Conservation (phyloP, 2,888 invertebrate genomes). For the Cataglyphis altisquamis region DNA sequence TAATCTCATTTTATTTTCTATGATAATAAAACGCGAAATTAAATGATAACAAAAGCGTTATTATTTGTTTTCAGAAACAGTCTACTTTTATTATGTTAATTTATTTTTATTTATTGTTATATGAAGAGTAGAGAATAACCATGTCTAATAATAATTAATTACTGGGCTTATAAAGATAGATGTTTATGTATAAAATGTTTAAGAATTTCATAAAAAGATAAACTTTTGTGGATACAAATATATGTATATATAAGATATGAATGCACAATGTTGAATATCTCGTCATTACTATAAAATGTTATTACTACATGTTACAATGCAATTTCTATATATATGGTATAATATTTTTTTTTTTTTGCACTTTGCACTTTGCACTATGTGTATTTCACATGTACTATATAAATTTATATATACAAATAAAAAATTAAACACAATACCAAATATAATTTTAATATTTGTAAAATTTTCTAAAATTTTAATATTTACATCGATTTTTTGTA, state of each 20-base stretch:
- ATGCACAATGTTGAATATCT: not conserved
- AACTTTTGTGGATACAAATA: not conserved
- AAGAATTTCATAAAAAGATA: not conserved
- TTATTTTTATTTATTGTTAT: not conserved
- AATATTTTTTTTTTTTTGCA: not conserved
- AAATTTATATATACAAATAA: not conserved
- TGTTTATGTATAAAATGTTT: not conserved
- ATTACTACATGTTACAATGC: not conserved
- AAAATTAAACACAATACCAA: not conserved
- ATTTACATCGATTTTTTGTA: no score
- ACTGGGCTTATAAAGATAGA: not conserved
- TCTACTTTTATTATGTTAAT: not conserved
- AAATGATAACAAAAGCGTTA: not conserved
- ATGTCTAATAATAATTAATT: not conserved
- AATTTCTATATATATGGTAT: not conserved
- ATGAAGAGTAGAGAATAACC: not conserved
- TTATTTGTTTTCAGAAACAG: not conserved
- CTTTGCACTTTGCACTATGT: not conserved
- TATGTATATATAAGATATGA: not conserved
- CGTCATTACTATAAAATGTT: constrained; percentile 4
- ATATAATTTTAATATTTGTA: constrained; percentile 8
- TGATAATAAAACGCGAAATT: not conserved
- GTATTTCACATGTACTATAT: not conserved
- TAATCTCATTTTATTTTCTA: not conserved
- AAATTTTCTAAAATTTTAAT: not conserved